Evolutionary conservation across 2,888 invertebrate species (phyloP).

Genomic region (Ophioninae sp.): DNA sequence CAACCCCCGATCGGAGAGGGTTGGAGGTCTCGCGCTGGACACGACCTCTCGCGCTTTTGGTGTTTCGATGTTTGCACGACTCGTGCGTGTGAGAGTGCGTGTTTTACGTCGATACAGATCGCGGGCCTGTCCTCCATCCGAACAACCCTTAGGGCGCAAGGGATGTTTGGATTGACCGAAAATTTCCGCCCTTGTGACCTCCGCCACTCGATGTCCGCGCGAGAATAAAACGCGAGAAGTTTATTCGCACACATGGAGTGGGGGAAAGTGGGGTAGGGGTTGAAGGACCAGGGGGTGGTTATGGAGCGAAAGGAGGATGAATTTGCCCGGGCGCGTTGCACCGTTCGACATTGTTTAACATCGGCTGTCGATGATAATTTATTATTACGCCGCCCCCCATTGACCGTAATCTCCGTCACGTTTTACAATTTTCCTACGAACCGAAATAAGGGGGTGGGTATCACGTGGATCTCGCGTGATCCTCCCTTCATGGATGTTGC

Average conservation of each 20-base stretch:
- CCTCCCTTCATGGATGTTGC: neutral
- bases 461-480: constrained; percentile 22
- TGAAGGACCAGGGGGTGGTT: constrained; percentile 27
- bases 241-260: constrained; percentile 7
- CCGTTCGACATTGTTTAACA: constrained; percentile 71
- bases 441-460: constrained; percentile 33
- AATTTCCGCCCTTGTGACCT: constrained; percentile 4
- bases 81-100: constrained; percentile 41
- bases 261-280: constrained; percentile 20
- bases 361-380: constrained; percentile 77
- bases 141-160: neutral
- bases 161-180: neutral
- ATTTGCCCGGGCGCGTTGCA: constrained; percentile 60
- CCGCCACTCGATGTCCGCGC: neutral
- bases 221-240: constrained; percentile 18
- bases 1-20: constrained; percentile 27
- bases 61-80: constrained; percentile 67
- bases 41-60: constrained; percentile 51
- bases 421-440: constrained; percentile 75
- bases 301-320: constrained; percentile 34
- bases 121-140: constrained; percentile 5
- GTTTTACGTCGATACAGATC: constrained; percentile 66
- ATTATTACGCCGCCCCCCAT: constrained; percentile 74
- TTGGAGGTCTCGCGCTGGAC: constrained; percentile 24
- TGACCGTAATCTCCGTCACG: constrained; percentile 76